Evolutionary conservation across 2,888 invertebrate genomes (phyloP), one percentile per base, ranked within the genome.

Genomic region (Lydus trimaculatus): DNA sequence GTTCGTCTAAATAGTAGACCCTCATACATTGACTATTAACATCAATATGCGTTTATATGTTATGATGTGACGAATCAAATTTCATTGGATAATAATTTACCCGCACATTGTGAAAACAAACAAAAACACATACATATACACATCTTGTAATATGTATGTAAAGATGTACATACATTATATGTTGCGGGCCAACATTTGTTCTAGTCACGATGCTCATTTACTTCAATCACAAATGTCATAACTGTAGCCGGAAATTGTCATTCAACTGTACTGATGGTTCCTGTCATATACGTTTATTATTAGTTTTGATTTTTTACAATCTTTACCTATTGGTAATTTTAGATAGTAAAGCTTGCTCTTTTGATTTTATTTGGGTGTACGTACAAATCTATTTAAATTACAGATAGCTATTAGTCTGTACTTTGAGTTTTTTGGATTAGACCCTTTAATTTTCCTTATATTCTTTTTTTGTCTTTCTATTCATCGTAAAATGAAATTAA

Each of bases 51-150:
- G 63, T 72, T 4, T 52, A 61, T 62, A 76, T 79, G 79, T 80
- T 81, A 75, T 80, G 78, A 78, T 78, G 77, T 77, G 73, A 72
- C 75, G 78, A 76, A 80, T 82, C 80, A 75, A 80, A 77, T 82
- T 82, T 81, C 82, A 82, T 80, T 79, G 79, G 79, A 80, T 76
- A 75, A 81, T 81, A 80, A 81, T 80, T 82, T 77, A 78, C 81
- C 82, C 81, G 81, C 81, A 82, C 79, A 76, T 75, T 79, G 75
- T 77, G 75, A 78, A 80, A 81, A 80, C 79, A 82, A 81, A 81
- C 79, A 81, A 80, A 80, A 77, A 75, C 20, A 20, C 48, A 48
- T 48, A 48, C 13, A 23, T 20, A 1, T 20, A 48, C n/a, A 9
- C n/a, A 9, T 48, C 17, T 17, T 7, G 13, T 11, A 17, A n/a